Evolutionary conservation across 2,888 invertebrate species (phyloP).

Genomic region (Itoplectis maculator): DNA sequence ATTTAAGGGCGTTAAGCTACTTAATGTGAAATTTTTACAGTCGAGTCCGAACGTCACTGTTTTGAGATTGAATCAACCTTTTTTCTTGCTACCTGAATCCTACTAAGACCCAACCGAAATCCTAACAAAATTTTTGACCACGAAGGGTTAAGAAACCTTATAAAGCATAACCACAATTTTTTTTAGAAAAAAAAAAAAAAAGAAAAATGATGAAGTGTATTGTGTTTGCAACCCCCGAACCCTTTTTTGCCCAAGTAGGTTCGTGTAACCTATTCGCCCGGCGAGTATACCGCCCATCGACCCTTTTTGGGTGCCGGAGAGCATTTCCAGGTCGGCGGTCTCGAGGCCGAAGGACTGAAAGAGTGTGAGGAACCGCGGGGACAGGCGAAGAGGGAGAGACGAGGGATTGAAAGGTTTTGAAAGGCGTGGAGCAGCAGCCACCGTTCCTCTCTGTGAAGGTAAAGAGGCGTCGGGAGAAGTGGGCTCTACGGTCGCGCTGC

Average conservation of each 20-base stretch:
- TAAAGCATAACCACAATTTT: neutral
- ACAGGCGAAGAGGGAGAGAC: neutral
- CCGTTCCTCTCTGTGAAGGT: neutral
- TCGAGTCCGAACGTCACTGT: too few relatives aligned
- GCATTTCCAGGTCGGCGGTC: conserved; percentile 58
- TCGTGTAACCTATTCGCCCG: conserved; percentile 20
- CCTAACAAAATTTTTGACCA: neutral
- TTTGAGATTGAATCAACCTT: too few relatives aligned
- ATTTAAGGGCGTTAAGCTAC: neutral
- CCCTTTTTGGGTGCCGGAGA: conserved; percentile 38
- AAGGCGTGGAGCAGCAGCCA: neutral
- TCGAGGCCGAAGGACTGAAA: conserved; percentile 34
- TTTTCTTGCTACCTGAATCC: too few relatives aligned
- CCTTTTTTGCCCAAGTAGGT: conserved; percentile 13
- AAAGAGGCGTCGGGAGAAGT: conserved; percentile 46
- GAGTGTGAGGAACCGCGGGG: conserved; percentile 20
- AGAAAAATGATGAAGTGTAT: too few relatives aligned
- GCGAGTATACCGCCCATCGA: conserved; percentile 32
- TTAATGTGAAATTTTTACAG: too few relatives aligned
- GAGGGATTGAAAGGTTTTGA: conserved; percentile 39
- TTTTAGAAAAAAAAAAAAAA: neutral
- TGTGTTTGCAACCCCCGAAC: neutral
- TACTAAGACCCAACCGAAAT: too few relatives aligned
- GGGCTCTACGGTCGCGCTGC: conserved; percentile 34
- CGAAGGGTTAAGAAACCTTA: neutral